Conservation (phyloP, 2,113 vertebrate genomes). For the Tupaia tana region DNA sequence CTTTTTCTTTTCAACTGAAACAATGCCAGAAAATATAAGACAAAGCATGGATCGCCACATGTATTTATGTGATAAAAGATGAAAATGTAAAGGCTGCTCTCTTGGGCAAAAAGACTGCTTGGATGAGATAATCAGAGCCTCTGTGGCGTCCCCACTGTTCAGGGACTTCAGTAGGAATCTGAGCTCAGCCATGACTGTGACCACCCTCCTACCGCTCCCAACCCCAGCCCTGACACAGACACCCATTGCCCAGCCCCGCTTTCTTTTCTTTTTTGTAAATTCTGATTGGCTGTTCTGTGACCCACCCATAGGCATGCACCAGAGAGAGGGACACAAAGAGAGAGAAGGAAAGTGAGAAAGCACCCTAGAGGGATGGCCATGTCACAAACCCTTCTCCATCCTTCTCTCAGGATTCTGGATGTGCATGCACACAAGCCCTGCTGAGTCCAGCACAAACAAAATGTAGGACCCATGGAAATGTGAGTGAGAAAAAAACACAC, state of each 20-base stretch:
- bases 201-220: neutral
- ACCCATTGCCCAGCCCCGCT: fast-evolving
- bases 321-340: no score
- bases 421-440: no score
- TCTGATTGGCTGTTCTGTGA: neutral
- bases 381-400: no score
- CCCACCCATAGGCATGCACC: no score
- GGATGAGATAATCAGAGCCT: neutral
- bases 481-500: no score
- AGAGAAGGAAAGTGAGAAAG: no score
- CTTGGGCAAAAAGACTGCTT: neutral
- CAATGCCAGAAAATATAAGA: neutral
- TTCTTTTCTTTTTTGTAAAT: neutral
- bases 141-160: fast-evolving
- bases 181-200: fast-evolving
- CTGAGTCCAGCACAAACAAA: no score
- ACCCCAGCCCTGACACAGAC: no score
- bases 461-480: no score
- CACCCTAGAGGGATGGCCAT: no score
- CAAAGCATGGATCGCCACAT: neutral
- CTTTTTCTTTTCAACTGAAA: neutral
- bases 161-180: neutral
- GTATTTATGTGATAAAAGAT: neutral
- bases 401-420: no score
- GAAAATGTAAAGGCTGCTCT: neutral